Percentiles rank a stretch among this genome's conserved stretches.
Evolutionary conservation across 2,888 invertebrate species (phyloP).

Genomic region (Stenolophus ochropezus): DNA sequence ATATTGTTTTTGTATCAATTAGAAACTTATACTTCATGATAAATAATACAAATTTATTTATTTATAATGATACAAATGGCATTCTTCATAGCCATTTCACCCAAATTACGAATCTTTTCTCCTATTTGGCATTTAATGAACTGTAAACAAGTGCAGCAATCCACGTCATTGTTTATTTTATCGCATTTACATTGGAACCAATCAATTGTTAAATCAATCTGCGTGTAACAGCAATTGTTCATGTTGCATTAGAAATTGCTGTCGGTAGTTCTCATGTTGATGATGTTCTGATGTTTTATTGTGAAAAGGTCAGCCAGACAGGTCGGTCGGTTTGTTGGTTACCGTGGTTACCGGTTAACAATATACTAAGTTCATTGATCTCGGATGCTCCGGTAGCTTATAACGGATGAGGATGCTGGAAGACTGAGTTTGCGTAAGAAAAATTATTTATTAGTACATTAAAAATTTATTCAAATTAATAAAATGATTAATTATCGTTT

Average conservation of each 20-base stretch:
- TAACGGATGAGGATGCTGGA: neutral
- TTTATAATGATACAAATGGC: too few species aligned
- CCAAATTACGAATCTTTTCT: constrained; percentile 12
- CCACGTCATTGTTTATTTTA: constrained; percentile 28
- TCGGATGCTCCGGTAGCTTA: constrained; percentile 13
- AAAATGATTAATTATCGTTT: neutral
- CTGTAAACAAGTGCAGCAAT: constrained; percentile 14
- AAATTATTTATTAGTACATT: neutral
- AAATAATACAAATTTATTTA: too few species aligned
- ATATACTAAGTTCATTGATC: constrained; percentile 47
- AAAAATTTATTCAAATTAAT: neutral
- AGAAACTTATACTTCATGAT: too few species aligned
- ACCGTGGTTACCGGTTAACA: constrained; percentile 12
- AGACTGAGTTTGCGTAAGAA: neutral
- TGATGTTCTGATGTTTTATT: constrained; percentile 23
- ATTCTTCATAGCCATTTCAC: neutral
- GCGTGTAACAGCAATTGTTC: constrained; percentile 4
- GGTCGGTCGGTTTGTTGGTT: constrained; percentile 8
- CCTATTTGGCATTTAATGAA: neutral
- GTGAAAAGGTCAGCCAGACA: constrained; percentile 20
- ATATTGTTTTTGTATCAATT: too few species aligned
- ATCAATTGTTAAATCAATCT: constrained; percentile 30
- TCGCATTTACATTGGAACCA: neutral
- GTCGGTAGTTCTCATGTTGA: neutral
- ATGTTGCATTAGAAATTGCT: constrained; percentile 20